These are phyloP conservation scores for Stegodyphus mimosarum DNA, from an alignment of 1,140 invertebrate genomes.

Conservation along the genomic window DNA sequence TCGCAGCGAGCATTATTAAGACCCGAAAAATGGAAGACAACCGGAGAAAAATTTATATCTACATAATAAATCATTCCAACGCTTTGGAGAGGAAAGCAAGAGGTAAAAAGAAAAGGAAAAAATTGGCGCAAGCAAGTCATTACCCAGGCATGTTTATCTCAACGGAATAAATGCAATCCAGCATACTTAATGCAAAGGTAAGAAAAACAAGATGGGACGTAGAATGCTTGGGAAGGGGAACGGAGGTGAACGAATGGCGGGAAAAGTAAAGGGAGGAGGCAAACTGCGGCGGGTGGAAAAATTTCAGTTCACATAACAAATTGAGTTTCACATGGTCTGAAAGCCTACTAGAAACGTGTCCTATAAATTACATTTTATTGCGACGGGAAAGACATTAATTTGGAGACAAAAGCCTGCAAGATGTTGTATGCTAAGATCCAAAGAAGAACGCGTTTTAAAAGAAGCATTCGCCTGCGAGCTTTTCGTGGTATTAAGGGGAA, in stretches of 20 bases:
- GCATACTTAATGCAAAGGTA: too few species aligned
- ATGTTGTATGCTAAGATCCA: too few species aligned
- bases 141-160: neutral
- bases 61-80: neutral
- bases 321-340: neutral
- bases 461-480: too few species aligned
- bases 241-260: too few species aligned
- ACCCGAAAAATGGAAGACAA: slow-evolving; percentile 4
- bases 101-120: neutral
- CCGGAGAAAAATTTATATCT: neutral
- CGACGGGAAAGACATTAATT: slow-evolving; percentile 1
- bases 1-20: neutral
- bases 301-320: neutral
- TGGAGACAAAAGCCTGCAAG: neutral
- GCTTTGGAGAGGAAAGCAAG: neutral
- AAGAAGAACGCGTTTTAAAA: too few species aligned
- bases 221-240: too few species aligned
- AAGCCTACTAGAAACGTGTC: neutral
- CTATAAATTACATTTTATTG: neutral
- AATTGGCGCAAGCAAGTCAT: neutral
- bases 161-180: too few species aligned
- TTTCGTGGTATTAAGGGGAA: too few species aligned
- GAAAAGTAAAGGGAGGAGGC: too few species aligned
- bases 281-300: too few species aligned
- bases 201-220: too few species aligned